Evolutionary conservation across 1,140 invertebrate species (phyloP), one percentile per base, ranked within the genome.

Genomic region (Euglossa dilemma): DNA sequence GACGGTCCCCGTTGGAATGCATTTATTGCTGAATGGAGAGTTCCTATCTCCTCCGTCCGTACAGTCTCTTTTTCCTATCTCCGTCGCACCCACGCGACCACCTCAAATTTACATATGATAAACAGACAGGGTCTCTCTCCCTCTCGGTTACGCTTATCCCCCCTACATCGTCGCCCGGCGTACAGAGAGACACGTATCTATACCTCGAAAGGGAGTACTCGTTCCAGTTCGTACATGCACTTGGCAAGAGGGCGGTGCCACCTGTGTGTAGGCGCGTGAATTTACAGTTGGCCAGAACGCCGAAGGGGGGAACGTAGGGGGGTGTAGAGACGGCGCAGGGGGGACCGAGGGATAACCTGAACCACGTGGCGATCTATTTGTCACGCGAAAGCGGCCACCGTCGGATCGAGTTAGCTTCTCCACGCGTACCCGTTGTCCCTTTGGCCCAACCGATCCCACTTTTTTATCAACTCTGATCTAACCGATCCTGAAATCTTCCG

Each of bases 251-350:
- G 83, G 85, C 85, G 86, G 86, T 89, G 91, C 91, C 91, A 92
- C 91, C 90, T 92, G 91, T 91, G 87, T 89, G 89, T 88, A 90
- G 90, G 86, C 90, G 87, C 85, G 84, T 86, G 88, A 91, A 91
- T 92, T 90, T 85, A 85, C 88, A 87, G 86, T 85, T 86, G 77
- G 86, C 70, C 73, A 67, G 70, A 64, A 72, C 54, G 85, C 43
- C n/a, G 69, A 84, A 61, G 63, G 67, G 70, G 72, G 52, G 45
- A 45, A 20, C 36, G n/a, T n/a, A n/a, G n/a, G 11, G 50, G n/a
- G 59, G 11, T 16, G 77, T 77, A 75, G 79, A 71, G 74, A 73
- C 81, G 45, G 45, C 79, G 67, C 57, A 82, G 69, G 71, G 57
- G 61, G 47, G 54, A 70, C 52, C 69, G 63, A 82, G 89, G 84